Percentiles rank a stretch among this genome's conserved stretches.
Conservation (phyloP, 2,888 invertebrate genomes). For the Torymus tubicola region DNA sequence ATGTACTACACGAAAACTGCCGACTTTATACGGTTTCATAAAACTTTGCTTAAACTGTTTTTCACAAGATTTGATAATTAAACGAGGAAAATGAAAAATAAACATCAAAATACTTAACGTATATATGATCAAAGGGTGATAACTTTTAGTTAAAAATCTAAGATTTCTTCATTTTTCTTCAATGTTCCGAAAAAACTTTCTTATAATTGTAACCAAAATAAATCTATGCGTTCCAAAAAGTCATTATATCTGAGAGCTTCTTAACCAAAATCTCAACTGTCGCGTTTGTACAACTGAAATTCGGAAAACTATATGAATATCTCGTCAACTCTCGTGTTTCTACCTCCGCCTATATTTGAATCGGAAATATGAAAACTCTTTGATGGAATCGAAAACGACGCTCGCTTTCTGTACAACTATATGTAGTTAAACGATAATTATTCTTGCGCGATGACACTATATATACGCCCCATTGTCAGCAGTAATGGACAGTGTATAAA, state of each 20-base stretch:
- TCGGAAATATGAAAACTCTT: not conserved
- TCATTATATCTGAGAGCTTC: too few species aligned
- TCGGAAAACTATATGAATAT: not conserved
- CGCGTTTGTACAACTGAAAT: not conserved
- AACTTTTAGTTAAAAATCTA: too few species aligned
- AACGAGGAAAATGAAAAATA: slow-evolving; percentile 11
- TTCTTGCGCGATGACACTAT: slow-evolving; percentile 17
- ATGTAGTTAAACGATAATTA: slow-evolving; percentile 19
- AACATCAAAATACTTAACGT: not conserved
- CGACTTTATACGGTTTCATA: slow-evolving; percentile 46
- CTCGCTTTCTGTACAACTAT: slow-evolving; percentile 28
- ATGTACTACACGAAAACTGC: slow-evolving; percentile 45
- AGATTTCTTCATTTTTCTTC: too few species aligned
- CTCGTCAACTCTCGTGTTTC: not conserved
- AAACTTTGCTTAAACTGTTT: slow-evolving; percentile 1
- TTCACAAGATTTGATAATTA: slow-evolving; percentile 18
- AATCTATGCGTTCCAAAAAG: too few species aligned
- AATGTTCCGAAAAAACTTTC: too few species aligned
- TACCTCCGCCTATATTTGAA: too few species aligned
- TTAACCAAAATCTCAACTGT: not conserved
- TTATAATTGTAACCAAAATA: too few species aligned
- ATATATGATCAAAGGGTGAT: too few species aligned
- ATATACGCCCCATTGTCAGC: not conserved
- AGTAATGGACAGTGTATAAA: slow-evolving; percentile 21
- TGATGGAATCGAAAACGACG: slow-evolving; percentile 20